Evolutionary conservation across 2,113 vertebrate genomes (phyloP).

Genomic region (Dromiciops gliroides): DNA sequence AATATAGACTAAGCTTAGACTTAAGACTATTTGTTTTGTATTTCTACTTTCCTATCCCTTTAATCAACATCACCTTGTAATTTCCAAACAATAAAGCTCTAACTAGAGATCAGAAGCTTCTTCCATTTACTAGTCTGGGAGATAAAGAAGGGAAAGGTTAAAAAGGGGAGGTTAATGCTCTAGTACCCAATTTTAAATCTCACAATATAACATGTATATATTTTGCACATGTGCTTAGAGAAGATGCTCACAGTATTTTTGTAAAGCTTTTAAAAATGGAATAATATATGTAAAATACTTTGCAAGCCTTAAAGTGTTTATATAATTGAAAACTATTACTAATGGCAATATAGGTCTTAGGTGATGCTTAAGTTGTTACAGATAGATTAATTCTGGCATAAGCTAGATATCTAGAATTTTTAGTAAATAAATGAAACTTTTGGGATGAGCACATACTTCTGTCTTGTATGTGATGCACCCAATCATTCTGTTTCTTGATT

Average conservation of each 20-base stretch:
- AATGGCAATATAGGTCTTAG: conserved; percentile 3
- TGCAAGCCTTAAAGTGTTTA: not conserved
- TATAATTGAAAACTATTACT: not conserved
- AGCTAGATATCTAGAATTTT: not conserved
- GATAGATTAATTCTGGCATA: conserved; percentile 37
- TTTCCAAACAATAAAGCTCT: too few relatives aligned
- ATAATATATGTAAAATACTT: not conserved
- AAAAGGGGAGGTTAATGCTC: too few relatives aligned
- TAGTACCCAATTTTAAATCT: too few relatives aligned
- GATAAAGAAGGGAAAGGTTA: too few relatives aligned
- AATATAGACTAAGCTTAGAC: too few relatives aligned
- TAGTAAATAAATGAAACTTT: conserved; percentile 25
- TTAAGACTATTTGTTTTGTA: too few relatives aligned
- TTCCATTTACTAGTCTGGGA: too few relatives aligned
- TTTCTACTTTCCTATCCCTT: too few relatives aligned
- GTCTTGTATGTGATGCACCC: conserved; percentile 5
- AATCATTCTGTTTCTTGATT: conserved; percentile 24
- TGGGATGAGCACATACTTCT: conserved; percentile 2
- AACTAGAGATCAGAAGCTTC: too few relatives aligned
- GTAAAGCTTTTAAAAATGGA: not conserved
- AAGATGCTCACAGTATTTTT: not conserved
- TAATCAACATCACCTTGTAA: too few relatives aligned
- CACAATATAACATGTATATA: not conserved
- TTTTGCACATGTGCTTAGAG: not conserved
- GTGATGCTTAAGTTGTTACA: not conserved